Percentiles rank a stretch among this genome's conserved stretches.
These are phyloP conservation scores for Drosophila aff. DNA, from an alignment of 1,140 invertebrate species.

Conservation along the genomic window DNA sequence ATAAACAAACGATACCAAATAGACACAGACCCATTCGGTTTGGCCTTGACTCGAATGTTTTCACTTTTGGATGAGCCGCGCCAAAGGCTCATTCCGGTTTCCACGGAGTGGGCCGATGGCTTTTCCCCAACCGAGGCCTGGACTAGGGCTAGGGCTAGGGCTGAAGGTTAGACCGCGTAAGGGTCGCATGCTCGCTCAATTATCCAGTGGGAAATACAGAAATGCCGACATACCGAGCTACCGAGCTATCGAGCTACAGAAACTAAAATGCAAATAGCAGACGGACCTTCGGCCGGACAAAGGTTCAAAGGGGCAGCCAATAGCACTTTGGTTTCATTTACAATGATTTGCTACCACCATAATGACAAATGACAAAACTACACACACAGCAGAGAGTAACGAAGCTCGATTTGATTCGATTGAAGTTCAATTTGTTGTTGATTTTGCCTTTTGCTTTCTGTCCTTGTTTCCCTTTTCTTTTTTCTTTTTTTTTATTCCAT, in stretches of 20 bases:
- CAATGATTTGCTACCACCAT: conserved; percentile 59
- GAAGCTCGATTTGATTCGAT: conserved; percentile 27
- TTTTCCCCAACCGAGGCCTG: not conserved
- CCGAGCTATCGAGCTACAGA: conserved; percentile 2
- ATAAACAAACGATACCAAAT: conserved; percentile 61
- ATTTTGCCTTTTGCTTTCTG: conserved; percentile 8
- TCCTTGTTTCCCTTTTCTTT: not conserved
- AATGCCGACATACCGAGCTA: conserved; percentile 2
- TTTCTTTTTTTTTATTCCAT: not conserved
- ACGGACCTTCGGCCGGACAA: not conserved
- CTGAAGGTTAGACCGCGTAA: conserved; percentile 35
- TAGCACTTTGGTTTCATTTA: conserved; percentile 69
- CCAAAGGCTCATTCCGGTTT: conserved; percentile 4
- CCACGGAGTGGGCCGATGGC: not conserved
- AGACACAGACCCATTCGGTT: conserved; percentile 31
- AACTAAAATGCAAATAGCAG: conserved; percentile 25
- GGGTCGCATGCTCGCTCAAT: conserved; percentile 67
- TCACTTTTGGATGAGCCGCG: conserved; percentile 48
- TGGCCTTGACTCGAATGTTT: conserved; percentile 69
- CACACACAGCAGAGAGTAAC: no score
- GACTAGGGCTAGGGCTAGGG: not conserved
- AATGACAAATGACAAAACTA: conserved; percentile 36
- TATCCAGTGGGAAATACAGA: conserved; percentile 48
- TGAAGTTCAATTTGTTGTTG: conserved; percentile 44
- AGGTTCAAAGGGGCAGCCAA: conserved; percentile 7